phyloP scores from a whole-genome alignment of 92 coral and sea anemone genomes.

The Chrysogorgia sp. region DNA sequence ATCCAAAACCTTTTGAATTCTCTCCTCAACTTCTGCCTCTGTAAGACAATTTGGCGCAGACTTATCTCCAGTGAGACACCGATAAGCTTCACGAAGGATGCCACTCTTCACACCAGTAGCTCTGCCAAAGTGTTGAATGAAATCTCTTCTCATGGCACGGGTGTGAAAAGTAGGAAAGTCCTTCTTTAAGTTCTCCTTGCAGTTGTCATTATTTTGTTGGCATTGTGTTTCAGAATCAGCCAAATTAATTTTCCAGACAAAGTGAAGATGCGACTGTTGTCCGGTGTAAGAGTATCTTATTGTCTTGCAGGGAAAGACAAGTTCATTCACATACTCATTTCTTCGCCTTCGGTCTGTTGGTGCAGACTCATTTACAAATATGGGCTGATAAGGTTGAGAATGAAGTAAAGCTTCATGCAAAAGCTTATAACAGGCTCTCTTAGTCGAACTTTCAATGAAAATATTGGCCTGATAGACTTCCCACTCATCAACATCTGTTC shows the following conservation, averaged over 20 bases:
- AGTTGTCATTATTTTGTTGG: conserved; percentile 29
- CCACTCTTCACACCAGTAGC: conserved; percentile 43
- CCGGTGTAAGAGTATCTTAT: conserved; percentile 52
- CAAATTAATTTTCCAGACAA: conserved; percentile 48
- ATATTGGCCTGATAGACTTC: conserved; percentile 36
- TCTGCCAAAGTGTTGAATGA: conserved; percentile 38
- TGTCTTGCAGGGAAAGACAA: conserved; percentile 44
- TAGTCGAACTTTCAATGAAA: conserved; percentile 26
- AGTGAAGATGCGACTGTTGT: conserved; percentile 43
- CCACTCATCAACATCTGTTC: conserved; percentile 48
- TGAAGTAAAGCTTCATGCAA: conserved; percentile 45
- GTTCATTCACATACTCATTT: conserved; percentile 31
- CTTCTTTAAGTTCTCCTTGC: conserved; percentile 37
- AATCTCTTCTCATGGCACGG: conserved; percentile 49
- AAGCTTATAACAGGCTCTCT: conserved; percentile 41
- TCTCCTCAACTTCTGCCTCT: conserved; percentile 38
- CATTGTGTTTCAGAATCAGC: conserved; percentile 20
- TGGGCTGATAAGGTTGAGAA: conserved; percentile 39
- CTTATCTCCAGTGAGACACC: conserved; percentile 55
- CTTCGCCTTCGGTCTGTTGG: conserved; percentile 44
- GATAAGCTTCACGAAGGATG: conserved; percentile 49
- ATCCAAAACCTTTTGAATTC: conserved; percentile 38
- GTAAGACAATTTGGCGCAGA: conserved; percentile 38
- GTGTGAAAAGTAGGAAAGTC: conserved; percentile 41
- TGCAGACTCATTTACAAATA: conserved; percentile 42